Conservation (phyloP, 2,888 invertebrate species). For the Tanypteryx hageni region DNA sequence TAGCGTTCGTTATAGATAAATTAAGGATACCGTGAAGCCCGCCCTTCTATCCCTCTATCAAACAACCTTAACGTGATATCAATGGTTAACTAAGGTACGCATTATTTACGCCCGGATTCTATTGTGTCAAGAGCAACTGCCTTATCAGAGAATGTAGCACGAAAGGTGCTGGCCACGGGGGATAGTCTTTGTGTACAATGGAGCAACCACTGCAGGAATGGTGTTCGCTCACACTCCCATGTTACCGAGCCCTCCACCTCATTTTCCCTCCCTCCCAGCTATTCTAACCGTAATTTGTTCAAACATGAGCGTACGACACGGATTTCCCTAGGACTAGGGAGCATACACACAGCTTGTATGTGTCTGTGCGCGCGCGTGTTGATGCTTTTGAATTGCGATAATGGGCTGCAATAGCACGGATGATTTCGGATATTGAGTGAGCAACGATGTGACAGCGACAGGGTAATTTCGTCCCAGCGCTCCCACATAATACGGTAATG, state of each 20-base stretch:
- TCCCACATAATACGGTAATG: not conserved
- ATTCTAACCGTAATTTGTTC: conserved; percentile 11
- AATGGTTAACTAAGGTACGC: not conserved
- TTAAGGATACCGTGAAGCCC: not conserved
- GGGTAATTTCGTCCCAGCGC: not conserved
- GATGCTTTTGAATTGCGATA: conserved; percentile 19
- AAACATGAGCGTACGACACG: not conserved
- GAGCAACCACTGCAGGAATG: too few species aligned
- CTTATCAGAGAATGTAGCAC: not conserved
- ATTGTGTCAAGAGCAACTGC: conserved; percentile 23
- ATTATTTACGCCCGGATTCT: not conserved
- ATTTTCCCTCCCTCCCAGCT: not conserved
- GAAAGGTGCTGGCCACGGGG: not conserved
- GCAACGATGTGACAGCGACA: not conserved
- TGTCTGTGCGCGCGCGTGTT: not conserved
- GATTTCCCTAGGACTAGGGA: not conserved
- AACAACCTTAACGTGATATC: not conserved
- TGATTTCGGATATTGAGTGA: not conserved
- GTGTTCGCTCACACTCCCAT: not conserved
- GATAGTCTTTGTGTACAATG: too few species aligned
- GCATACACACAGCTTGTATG: not conserved
- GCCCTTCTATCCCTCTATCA: not conserved
- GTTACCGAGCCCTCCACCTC: not conserved
- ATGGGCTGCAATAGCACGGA: not conserved
- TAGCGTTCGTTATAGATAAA: not conserved